Evolutionary conservation across 2,113 vertebrate species (phyloP), one percentile per base, ranked within the genome.

Genomic region (Prunella fulvescens): DNA sequence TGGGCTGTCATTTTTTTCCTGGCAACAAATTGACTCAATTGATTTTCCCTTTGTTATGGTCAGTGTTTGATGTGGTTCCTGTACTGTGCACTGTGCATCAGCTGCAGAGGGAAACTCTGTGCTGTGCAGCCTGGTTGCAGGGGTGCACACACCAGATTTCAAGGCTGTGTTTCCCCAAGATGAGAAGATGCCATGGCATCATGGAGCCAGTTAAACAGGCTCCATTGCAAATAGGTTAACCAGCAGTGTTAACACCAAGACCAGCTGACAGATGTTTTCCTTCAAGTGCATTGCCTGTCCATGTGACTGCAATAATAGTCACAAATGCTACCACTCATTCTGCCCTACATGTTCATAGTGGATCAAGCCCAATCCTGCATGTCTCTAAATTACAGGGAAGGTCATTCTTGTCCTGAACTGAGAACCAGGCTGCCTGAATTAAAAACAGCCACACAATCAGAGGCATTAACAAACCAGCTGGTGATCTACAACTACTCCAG

Each of bases 141-240:
- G 10, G 18, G 10, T 26, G 60, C 26, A 9, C 19, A 51, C 10
- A 23, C 16, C 0, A 0, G 0, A n/a, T 67, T 70, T 70, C 69
- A 44, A 40, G 42, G 20, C 31, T 56, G 20, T 56, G 18, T n/a
- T 74, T 33, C 44, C 51, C 25, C 12, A 71, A 23, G 42, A 61
- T 44, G 35, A 58, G 31, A 71, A 74, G 74, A n/a, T 20, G 28
- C 24, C 60, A 24, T 1, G 15, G 53, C 18, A 67, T 57, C 71
- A 12, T 39, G 58, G 58, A 56, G n/a, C 83, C 54, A 25, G 24
- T 2, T 39, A 19, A 48, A 22, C 40, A 78, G 24, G 6, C 20
- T 56, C 23, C 35, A 33, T 6, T 70, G 42, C 61, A 85, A 86
- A 65, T 9, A 64, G 65, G 20, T 51, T 62, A 81, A 78, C 25